phyloP scores from a whole-genome alignment of 2,888 invertebrate species.

The Andricus quercusramuli region DNA sequence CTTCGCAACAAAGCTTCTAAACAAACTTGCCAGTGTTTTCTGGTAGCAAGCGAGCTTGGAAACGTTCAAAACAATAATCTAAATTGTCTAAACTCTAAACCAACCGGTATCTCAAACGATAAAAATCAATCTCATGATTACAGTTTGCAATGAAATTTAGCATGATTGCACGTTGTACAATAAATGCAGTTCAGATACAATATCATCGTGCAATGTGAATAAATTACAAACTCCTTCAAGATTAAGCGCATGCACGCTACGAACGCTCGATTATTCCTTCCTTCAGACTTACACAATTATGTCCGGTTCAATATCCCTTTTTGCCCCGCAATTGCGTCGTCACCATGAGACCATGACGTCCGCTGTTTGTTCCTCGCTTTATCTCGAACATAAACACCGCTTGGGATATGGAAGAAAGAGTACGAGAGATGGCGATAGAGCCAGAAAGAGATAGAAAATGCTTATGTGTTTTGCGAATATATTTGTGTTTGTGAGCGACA shows the following conservation, averaged over 20 bases:
- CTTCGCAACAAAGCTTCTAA: too few species aligned
- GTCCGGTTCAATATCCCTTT: conserved; percentile 29
- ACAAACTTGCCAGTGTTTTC: too few species aligned
- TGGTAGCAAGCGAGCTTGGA: not conserved
- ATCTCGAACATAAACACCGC: conserved; percentile 75
- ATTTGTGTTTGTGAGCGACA: conserved; percentile 55
- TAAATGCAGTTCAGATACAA: conserved; percentile 39
- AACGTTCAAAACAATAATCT: conserved; percentile 7
- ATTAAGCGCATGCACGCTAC: conserved; percentile 39
- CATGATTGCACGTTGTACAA: conserved; percentile 36
- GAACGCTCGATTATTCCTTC: conserved; percentile 34
- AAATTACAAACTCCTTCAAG: conserved; percentile 39
- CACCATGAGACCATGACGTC: conserved; percentile 56
- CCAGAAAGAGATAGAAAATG: conserved; percentile 53
- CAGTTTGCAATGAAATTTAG: conserved; percentile 36
- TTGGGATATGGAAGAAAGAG: conserved; percentile 64
- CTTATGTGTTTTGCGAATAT: conserved; percentile 53
- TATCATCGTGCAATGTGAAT: conserved; percentile 40
- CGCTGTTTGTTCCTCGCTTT: conserved; percentile 75
- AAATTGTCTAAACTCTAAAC: conserved; percentile 33
- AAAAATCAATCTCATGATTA: conserved; percentile 36
- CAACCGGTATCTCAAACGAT: conserved; percentile 4
- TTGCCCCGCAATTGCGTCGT: conserved; percentile 51
- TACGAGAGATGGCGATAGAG: conserved; percentile 54
- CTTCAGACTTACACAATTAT: conserved; percentile 25